Percentiles rank a stretch among this genome's conserved stretches.
Conservation (phyloP, 2,888 invertebrate genomes). For the Agonopterix arenella region DNA sequence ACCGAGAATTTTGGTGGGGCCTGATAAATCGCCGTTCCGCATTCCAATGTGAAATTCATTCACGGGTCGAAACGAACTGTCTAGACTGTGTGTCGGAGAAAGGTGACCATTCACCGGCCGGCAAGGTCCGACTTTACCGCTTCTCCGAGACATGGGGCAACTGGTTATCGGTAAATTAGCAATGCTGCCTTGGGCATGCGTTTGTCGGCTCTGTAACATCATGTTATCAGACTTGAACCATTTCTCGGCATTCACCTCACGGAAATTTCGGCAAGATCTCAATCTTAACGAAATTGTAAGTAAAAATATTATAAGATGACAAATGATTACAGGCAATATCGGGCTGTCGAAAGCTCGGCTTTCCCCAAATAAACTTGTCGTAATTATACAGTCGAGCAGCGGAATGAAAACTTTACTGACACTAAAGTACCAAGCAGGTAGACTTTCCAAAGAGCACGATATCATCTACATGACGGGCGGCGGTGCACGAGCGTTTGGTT, state of each 20-base stretch:
- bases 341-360: no score
- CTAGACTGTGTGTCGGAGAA: conserved; percentile 75
- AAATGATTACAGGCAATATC: no score
- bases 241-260: background rate
- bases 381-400: background rate
- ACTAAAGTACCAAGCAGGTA: conserved; percentile 16
- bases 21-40: conserved; percentile 66
- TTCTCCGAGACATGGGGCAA: conserved; percentile 50
- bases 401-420: background rate
- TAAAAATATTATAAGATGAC: no score
- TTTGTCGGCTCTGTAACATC: conserved; percentile 1
- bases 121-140: conserved; percentile 39
- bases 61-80: conserved; percentile 63
- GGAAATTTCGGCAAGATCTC: no score
- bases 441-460: conserved; percentile 70
- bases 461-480: conserved; percentile 60
- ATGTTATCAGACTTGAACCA: conserved; percentile 1
- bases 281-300: no score
- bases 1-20: conserved; percentile 44
- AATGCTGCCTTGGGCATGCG: conserved; percentile 7
- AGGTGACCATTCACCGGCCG: conserved; percentile 74
- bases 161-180: conserved; percentile 41
- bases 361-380: no score
- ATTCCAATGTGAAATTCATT: conserved; percentile 71
- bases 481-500: conserved; percentile 59